phyloP scores from a whole-genome alignment of 2,888 invertebrate species.

The Xestoiulus laeticollis region DNA sequence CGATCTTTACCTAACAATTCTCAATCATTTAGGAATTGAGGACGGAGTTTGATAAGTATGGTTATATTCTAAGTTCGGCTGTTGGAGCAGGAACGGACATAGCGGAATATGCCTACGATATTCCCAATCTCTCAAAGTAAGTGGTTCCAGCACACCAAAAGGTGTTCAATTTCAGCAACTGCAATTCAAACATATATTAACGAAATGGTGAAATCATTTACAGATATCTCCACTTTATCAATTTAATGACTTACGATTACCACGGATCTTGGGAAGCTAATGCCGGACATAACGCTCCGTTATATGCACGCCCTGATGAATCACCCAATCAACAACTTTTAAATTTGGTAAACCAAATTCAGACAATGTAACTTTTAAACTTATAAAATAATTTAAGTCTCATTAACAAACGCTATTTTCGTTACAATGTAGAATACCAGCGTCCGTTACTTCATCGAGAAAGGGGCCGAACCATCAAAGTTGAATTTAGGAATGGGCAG shows the following conservation, averaged over 20 bases:
- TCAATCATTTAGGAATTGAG: constrained; percentile 66
- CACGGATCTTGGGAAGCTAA: constrained; percentile 61
- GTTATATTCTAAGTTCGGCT: constrained; percentile 70
- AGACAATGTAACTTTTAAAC: too few species aligned
- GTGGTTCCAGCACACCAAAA: too few species aligned
- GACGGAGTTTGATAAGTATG: constrained; percentile 68
- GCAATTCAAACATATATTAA: too few species aligned
- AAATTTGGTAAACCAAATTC: background rate
- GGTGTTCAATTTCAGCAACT: too few species aligned
- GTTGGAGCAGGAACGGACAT: constrained; percentile 68
- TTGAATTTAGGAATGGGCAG: constrained; percentile 36
- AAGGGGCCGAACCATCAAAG: constrained; percentile 45
- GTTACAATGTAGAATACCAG: background rate
- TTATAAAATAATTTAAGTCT: background rate
- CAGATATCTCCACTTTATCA: constrained; percentile 62
- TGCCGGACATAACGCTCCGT: constrained; percentile 61
- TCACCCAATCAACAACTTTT: background rate
- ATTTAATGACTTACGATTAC: constrained; percentile 62
- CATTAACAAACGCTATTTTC: background rate
- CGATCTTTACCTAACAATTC: background rate
- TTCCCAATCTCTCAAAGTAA: constrained; percentile 69
- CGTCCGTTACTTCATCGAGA: background rate
- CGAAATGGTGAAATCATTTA: too few species aligned
- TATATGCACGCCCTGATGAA: constrained; percentile 59
- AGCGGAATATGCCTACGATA: constrained; percentile 70